Evolutionary conservation across 2,113 vertebrate genomes (phyloP), one percentile per base, ranked within the genome.

Genomic region (Rattus rattus): DNA sequence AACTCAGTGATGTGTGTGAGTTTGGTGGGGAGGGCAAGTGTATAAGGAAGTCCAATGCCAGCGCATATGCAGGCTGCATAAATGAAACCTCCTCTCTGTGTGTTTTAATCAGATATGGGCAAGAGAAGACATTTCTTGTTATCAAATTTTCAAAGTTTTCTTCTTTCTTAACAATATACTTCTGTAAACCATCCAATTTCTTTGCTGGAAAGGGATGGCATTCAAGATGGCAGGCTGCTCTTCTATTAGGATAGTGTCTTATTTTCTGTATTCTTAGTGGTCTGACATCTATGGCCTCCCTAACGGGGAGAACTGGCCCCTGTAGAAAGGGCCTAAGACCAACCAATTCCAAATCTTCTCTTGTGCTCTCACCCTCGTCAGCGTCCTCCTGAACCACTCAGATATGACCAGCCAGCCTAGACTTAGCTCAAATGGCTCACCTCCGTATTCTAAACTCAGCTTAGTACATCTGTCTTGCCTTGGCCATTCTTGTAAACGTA

Each of bases 141-240:
- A 54, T 63, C 61, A 83, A 65, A 93, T 67, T 88, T 95, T 56
- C 79, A 56, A 81, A 72, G 14, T 22, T 94, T 88, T 52, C 63
- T 84, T 80, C 83, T 94, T 88, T 54, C 56, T 75, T 85, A 88
- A 95, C 30, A 12, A 95, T n/a, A 33, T 52, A 72, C 17, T 47
- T 80, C 88, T 92, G 20, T 26, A 76, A 96, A 92, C 2, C 22
- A 94, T 6, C 72, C 20, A 2, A 91, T 76, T 90, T 92, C 75
- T 80, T 67, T 94, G 24, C 12, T 69, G 30, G 65, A 81, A 73
- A 13, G 12, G 39, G 30, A 89, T 28, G 73, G 63, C 14, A 36
- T 39, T 33, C 16, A 77, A n/a, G 2, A 24, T 5, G 49, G 63
- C 47, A 81, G 8, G 52, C 1, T 13, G 33, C 49, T 93, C 49